These are phyloP conservation scores for Pagrus major DNA, from an alignment of 2,113 vertebrate genomes.

Conservation along the genomic window DNA sequence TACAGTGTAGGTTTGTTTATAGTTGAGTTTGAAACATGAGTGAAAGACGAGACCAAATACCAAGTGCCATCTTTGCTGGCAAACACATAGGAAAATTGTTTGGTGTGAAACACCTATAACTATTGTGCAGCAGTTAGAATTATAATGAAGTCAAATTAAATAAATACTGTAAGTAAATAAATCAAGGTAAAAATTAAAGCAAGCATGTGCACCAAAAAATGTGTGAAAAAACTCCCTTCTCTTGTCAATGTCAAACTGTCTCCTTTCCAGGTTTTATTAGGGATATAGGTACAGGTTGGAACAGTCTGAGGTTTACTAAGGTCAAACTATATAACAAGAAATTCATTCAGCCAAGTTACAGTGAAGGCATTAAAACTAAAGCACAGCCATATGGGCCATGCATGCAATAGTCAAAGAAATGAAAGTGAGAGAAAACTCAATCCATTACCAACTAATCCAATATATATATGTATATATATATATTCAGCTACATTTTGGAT, in stretches of 20 bases:
- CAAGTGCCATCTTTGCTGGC: constrained; percentile 2
- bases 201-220: neutral
- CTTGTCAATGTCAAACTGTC: constrained; percentile 44
- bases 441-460: neutral
- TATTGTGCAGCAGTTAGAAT: neutral
- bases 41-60: constrained; percentile 1
- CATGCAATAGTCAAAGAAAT: constrained; percentile 23
- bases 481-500: constrained; percentile 4
- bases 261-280: constrained; percentile 44
- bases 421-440: constrained; percentile 17
- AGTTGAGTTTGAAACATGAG: constrained; percentile 2
- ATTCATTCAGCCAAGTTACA: constrained; percentile 24
- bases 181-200: neutral
- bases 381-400: constrained; percentile 49
- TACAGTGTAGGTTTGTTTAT: constrained; percentile 13
- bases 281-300: constrained; percentile 37
- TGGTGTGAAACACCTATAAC: neutral
- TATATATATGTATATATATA: no score
- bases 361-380: constrained; percentile 48
- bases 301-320: constrained; percentile 41
- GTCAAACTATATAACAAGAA: constrained; percentile 53
- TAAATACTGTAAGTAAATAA: neutral
- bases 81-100: neutral
- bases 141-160: neutral
- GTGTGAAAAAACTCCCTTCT: neutral